Evolutionary conservation across 2,113 vertebrate genomes (phyloP), one percentile per base, ranked within the genome.

Genomic region (Motacilla tschutschensis): DNA sequence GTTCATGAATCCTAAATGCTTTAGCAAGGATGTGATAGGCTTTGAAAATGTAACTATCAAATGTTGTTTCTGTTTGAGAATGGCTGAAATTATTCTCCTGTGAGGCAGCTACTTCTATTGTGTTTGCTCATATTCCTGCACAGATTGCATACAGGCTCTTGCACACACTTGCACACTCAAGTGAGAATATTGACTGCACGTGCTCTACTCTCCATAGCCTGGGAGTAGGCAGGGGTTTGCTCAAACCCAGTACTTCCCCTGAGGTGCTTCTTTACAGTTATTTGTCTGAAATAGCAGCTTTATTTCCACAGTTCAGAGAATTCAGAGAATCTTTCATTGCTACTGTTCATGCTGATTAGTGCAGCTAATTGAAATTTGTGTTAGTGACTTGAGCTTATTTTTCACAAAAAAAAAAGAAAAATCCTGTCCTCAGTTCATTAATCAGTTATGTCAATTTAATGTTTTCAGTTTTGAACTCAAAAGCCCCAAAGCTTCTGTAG

Each of bases 241-340:
- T 82, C 54, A 63, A 29, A 36, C n/a, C 31, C 10, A 28, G 3
- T 14, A 5, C 33, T 64, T 79, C 16, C 40, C 17, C 26, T n/a
- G 33, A 60, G 55, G 20, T 3, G 0, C 16, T 10, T 38, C 38
- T 25, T 83, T 51, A 46, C 0, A 0, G 16, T 51, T 33, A 24
- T 31, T 60, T 79, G 20, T 72, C 41, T 48, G 31, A 69, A 73
- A 67, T 1, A 55, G 29, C 38, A 79, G 8, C 36, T 85, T 82
- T 43, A 71, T 76, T 72, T 76, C 36, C 31, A 31, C 9, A 69
- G 28, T 33, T 72, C 31, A 79, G 50, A 60, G 59, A 54, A 79
- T 33, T 58, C 35, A 54, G 35, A 43, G 46, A 43, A 64, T 51
- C 36, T 51, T 82, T 64, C 28, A 12, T 55, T 88, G 62, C 28